Base-by-base conservation (phyloP, 2,888 invertebrate genomes). In the Odontocolon sp. region DNA sequence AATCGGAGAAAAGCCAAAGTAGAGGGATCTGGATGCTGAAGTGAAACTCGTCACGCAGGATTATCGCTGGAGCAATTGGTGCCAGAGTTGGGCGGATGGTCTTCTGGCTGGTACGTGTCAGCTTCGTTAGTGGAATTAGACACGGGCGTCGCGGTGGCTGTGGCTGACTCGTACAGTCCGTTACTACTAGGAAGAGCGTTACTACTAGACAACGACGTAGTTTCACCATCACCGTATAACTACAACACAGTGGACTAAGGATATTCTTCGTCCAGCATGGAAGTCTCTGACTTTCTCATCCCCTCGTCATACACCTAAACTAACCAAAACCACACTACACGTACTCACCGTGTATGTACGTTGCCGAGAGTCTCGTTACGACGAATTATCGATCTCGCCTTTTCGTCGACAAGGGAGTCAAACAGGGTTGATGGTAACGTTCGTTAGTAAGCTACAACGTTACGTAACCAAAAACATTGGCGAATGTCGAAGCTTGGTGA, bases 101-200 rank as follows among this genome's bases (percentile, higher is more conserved):
- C 47, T 40, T 67, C 56, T 63, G 50, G 45, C 68, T 59, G 64
- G 68, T 68, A 68, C 73, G 63, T 72, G 77, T 77, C 77, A 77
- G 73, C 68, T 77, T 77, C 73, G 77, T 77, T 77, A 77, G 77
- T 66, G 77, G 77, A 73, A 77, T 77, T 77, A 77, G 77, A 77
- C 52, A 66, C 68, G 64, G 73, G 68, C 73, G 73, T 77, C 69
- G 72, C 69, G 59, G 72, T 66, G 72, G 64, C 77, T 69, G 3
- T 0, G 77, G 57, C 77, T 26, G 77, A 77, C 64, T 72, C 69
- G 77, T 52, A 66, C 18, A 50, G 56, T 71, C 67, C 67, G 67
- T 71, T 67, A 76, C 76, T 67, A 71, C 76, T 71, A n/a, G 52
- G 11, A 14, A 56, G 47, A 42, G 33, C 33, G 59, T 33, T 61